Evolutionary conservation across 2,797 vertebrate species (phyloP), one percentile per base, ranked within the genome.

Genomic region (Dallia pectoralis): DNA sequence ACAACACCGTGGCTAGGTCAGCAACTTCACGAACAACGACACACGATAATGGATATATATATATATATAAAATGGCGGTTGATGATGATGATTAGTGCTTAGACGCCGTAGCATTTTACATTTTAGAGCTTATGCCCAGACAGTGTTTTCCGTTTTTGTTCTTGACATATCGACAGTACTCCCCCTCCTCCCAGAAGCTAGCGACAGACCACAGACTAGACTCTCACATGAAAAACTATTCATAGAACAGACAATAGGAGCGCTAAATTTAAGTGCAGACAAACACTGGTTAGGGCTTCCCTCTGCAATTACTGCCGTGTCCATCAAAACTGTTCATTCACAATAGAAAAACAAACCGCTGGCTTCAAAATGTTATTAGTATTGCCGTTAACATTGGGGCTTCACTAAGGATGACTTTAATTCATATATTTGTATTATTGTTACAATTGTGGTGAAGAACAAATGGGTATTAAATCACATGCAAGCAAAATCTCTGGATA

Each of bases 171-270:
- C 22, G 25, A 59, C 53, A 59, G 53, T 59, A 12, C n/a, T 59
- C 69, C 74, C 71, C 15, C 18, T 32, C 19, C 36, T 59, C 0
- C 3, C 40, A 74, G 47, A 59, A 9, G 78, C 81, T 68, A 59
- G 69, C 67, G 70, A 79, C 83, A 75, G 77, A 77, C 72, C 75
- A 81, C 76, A 78, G 74, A 56, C 53, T 62, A 64, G 63, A 33
- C 53, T 72, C 48, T 48, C 40, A 51, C 19, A 47, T 71, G 25
- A 30, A 69, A 44, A 63, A 14, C 22, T 40, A 75, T 65, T 49
- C 9, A 61, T 29, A 16, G 64, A 67, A 47, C 67, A 61, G 40
- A 29, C 71, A 71, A 48, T 70, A 7, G 73, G 19, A 74, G 19
- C 69, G 53, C 73, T 47, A 51, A 47, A 71, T 32, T 16, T 30